A percentile compares a stretch with the other conserved stretches of the same genome.
These are phyloP conservation scores for Micronisus gabar DNA, from an alignment of 2,113 vertebrate genomes.

Conservation along the genomic window DNA sequence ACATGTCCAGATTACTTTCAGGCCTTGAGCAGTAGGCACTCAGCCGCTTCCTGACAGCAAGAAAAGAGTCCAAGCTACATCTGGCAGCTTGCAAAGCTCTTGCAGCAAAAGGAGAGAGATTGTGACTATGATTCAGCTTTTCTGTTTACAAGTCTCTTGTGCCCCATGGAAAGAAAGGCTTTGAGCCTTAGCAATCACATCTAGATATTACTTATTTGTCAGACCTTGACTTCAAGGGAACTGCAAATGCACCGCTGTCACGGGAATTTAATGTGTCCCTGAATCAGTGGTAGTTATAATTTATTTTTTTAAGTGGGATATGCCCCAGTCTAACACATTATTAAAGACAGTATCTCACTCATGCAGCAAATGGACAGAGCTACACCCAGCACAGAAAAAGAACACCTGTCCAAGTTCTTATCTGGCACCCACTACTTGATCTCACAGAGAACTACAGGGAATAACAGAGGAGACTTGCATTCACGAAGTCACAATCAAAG, in stretches of 20 bases:
- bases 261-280: neutral
- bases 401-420: neutral
- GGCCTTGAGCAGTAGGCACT: neutral
- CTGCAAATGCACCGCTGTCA: neutral
- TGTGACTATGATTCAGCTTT: neutral
- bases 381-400: neutral
- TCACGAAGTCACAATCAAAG: fast-evolving
- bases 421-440: neutral
- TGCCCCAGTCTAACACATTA: neutral
- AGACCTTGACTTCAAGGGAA: neutral
- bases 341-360: neutral
- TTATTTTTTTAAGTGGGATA: neutral
- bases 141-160: neutral
- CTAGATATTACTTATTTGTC: neutral
- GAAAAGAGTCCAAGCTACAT: neutral
- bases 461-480: neutral
- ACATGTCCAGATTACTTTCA: neutral
- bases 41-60: neutral
- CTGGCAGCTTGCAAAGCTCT: neutral
- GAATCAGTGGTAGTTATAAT: neutral
- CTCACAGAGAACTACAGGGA: neutral
- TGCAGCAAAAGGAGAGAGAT: neutral
- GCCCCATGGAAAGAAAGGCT: neutral
- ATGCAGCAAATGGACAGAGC: neutral
- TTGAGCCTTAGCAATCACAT: neutral